Percentiles rank a stretch among this genome's conserved stretches.
Evolutionary conservation across 2,113 vertebrate genomes (phyloP).

Genomic region (Cottus gobio): DNA sequence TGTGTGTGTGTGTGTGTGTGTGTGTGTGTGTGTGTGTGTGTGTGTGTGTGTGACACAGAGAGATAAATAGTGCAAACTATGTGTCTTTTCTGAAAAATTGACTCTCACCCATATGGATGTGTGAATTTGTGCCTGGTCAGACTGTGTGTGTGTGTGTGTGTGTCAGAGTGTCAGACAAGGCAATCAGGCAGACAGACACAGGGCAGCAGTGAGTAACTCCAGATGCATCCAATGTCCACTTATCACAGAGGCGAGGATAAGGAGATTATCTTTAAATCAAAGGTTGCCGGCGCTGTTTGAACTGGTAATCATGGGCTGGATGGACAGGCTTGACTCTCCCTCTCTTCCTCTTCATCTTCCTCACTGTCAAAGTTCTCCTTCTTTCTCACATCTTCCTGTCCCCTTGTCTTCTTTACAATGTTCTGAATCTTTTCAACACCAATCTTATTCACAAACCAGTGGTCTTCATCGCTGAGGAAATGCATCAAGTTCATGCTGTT

Average conservation of each 20-base stretch:
- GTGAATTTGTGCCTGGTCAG: not conserved
- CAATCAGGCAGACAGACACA: conserved; percentile 35
- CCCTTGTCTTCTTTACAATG: not conserved
- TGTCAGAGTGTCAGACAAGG: conserved; percentile 30
- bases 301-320: conserved; percentile 48
- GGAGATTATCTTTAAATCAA: conserved; percentile 79
- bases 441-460: not conserved
- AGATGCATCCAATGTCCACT: conserved; percentile 79
- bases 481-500: not conserved
- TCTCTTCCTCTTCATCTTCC: not conserved
- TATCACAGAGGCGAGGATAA: conserved; percentile 80
- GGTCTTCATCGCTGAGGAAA: not conserved
- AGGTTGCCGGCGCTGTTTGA: conserved; percentile 50
- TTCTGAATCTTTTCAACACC: conserved; percentile 1
- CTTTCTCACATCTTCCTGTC: not conserved
- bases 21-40: conserved; percentile 23
- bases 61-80: not conserved
- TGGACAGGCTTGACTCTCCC: conserved; percentile 30
- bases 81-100: not conserved
- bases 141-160: conserved; percentile 29
- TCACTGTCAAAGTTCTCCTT: not conserved
- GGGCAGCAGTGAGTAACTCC: conserved; percentile 70
- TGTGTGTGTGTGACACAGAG: not conserved
- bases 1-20: conserved; percentile 9
- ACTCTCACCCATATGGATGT: not conserved